These are phyloP conservation scores for Huso huso DNA, from an alignment of 2,797 vertebrate genomes.

Conservation along the genomic window DNA sequence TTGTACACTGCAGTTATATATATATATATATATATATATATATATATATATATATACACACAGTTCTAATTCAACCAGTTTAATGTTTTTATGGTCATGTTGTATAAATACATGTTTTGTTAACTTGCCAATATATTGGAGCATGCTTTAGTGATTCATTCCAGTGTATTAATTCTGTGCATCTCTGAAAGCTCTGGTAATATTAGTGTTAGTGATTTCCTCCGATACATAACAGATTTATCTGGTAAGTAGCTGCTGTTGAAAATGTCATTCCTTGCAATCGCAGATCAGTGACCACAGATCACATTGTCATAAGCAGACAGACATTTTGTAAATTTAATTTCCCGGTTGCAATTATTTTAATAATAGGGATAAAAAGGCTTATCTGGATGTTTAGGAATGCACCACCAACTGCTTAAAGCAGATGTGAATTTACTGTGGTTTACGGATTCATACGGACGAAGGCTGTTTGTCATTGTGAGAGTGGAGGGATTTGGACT, in stretches of 20 bases:
- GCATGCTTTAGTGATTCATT: neutral
- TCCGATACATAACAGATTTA: neutral
- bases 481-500: too few relatives aligned
- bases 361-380: slow-evolving; percentile 62
- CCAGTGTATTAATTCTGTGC: slow-evolving; percentile 19
- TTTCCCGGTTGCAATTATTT: slow-evolving; percentile 68
- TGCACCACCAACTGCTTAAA: slow-evolving; percentile 52
- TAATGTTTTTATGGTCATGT: slow-evolving; percentile 27
- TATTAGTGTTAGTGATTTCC: neutral
- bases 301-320: slow-evolving; percentile 72
- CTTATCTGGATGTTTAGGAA: slow-evolving; percentile 64
- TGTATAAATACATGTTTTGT: neutral
- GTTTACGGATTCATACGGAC: slow-evolving; percentile 55
- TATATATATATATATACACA: neutral
- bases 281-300: slow-evolving; percentile 53
- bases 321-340: slow-evolving; percentile 40
- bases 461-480: slow-evolving; percentile 15
- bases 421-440: slow-evolving; percentile 28
- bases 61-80: slow-evolving; percentile 18
- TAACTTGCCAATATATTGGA: neutral
- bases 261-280: slow-evolving; percentile 23
- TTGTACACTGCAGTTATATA: too few relatives aligned
- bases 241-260: slow-evolving; percentile 8
- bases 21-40: too few relatives aligned
- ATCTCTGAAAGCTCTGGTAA: slow-evolving; percentile 28